Evolutionary conservation across 2,797 vertebrate species (phyloP), one percentile per base, ranked within the genome.

Genomic region (Corythornis leucogaster): DNA sequence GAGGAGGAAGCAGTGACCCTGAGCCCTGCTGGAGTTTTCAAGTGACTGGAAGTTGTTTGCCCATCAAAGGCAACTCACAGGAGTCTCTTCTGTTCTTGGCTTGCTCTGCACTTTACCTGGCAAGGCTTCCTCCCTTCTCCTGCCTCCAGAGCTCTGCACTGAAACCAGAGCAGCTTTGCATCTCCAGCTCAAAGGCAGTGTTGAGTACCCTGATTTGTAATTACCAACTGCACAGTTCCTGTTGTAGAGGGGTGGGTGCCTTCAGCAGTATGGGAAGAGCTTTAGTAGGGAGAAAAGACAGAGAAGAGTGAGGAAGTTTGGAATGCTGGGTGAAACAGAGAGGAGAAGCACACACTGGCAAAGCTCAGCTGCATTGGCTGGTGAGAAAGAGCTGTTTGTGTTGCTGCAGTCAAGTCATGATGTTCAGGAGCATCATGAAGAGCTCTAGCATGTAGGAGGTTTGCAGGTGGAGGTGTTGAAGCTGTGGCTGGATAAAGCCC

Each of bases 401-500:
- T 83, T 26, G 33, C 80, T 87, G 67, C 55, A 59, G 35, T 35
- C 1, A 2, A 40, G 35, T 68, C 2, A 1, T 45, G 70, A 21
- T 73, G 75, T 66, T 46, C 26, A 78, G 61, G 35, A 64, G 26
- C 31, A 22, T 54, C 40, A 35, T 5, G 33, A 68, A 11, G 28
- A 69, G 46, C 57, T 55, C 11, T 63, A 55, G 7, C 0, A 2
- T 9, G n/a, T 3, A 26, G 43, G 66, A 64, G n/a, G 46, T 58
- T 90, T 66, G n/a, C 50, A 43, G 28, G 18, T 55, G 69, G 22
- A 19, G 8, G 1, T 43, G 75, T 61, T 79, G 61, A 59, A 51
- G 53, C 35, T 0, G 0, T 0, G 5, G n/a, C 28, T 0, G 2
- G 63, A n/a, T 42, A 31, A 17, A 74, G 33, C 38, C 50, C 1